Conservation (phyloP, 1,140 invertebrate genomes). For the Hycleus phaleratus region DNA sequence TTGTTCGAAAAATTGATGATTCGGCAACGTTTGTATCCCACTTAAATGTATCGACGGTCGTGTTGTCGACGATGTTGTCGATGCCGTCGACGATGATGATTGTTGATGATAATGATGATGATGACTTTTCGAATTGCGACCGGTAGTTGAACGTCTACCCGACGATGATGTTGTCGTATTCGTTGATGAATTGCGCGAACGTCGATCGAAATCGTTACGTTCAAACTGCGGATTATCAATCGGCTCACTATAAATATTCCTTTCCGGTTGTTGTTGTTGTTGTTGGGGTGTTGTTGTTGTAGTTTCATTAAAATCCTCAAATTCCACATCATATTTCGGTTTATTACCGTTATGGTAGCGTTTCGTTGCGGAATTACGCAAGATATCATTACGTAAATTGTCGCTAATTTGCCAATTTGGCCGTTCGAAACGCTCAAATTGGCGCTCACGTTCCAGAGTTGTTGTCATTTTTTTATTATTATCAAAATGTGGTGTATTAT, state of each 20-base stretch:
- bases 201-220: slow-evolving; percentile 43
- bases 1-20: slow-evolving; percentile 28
- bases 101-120: slow-evolving; percentile 33
- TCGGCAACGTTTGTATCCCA: slow-evolving; percentile 32
- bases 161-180: slow-evolving; percentile 20
- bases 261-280: slow-evolving; percentile 30
- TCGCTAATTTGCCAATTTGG: slow-evolving; percentile 36
- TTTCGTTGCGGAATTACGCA: slow-evolving; percentile 40
- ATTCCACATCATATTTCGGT: slow-evolving; percentile 39
- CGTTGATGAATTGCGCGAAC: slow-evolving; percentile 33
- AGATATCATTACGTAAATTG: slow-evolving; percentile 25
- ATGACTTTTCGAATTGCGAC: slow-evolving; percentile 30
- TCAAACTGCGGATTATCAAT: slow-evolving; percentile 38
- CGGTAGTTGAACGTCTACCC: slow-evolving; percentile 31
- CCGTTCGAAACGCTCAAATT: slow-evolving; percentile 38
- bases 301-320: slow-evolving; percentile 24
- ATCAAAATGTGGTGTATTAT: slow-evolving; percentile 38
- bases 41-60: slow-evolving; percentile 5
- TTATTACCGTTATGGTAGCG: slow-evolving; percentile 42
- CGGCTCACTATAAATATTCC: slow-evolving; percentile 38
- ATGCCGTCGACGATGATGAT: slow-evolving; percentile 28
- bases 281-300: slow-evolving; percentile 42
- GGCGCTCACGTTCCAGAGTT: slow-evolving; percentile 41
- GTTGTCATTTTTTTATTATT: slow-evolving; percentile 39
- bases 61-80: slow-evolving; percentile 23